Evolutionary conservation across 2,113 vertebrate species (phyloP), one percentile per base, ranked within the genome.

Genomic region (Cygnus buccinator): DNA sequence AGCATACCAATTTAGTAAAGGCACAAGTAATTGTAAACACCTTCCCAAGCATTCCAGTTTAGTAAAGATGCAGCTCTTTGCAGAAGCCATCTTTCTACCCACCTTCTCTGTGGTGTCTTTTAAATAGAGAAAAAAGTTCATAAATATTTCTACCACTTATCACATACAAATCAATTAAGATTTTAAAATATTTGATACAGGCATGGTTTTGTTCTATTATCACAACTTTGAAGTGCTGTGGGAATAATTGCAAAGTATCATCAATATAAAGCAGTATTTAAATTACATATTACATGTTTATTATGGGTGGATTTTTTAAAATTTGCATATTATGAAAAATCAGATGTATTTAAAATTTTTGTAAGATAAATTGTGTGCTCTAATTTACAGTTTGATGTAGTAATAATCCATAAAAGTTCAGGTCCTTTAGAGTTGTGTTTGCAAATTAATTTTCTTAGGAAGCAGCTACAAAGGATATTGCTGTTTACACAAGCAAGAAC

Each of bases 261-360:
- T 90, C 62, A 93, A 71, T 63, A 96, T 37, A 89, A 65, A 55
- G 54, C 77, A 93, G 58, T 7, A 92, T 79, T 78, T 97, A 97
- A 98, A 96, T 97, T 97, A 98, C 98, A 98, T 97, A 98, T 98
- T 97, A 99, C 98, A 98, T 98, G 99, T 99, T 99, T 99, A 98
- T 99, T 99, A 98, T 98, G 98, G 97, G 97, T 97, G 98, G 97
- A 98, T 98, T 98, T 33, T 98, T 97, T 98, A 98, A 98, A 98
- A 99, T 98, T 91, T 98, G 98, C 98, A 99, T 98, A 98, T 98
- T 98, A 98, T 98, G 98, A 98, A 98, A 98, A 97, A 98, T 98
- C 97, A 98, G 98, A 98, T 98, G 97, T 98, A 98, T 98, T 97
- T 98, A 98, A 97, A 99, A 94, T 97, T 98, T 98, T 97, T 98